Evolutionary conservation across 2,113 vertebrate genomes (phyloP), one percentile per base, ranked within the genome.

Genomic region (Ophiodon elongatus): DNA sequence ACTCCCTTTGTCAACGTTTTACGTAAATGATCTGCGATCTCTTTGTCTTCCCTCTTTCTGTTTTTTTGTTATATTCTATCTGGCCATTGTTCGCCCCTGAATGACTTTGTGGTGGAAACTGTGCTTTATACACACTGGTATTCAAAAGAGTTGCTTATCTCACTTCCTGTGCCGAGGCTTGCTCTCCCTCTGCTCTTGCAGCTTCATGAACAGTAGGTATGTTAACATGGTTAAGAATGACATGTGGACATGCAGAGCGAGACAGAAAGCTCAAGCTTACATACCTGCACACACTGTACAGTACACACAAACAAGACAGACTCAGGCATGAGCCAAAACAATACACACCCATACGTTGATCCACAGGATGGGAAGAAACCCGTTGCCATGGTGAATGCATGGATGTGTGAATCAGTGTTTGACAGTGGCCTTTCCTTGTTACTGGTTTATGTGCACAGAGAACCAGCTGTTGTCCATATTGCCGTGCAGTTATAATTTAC

Each of bases 351-450:
- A 73, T 76, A 39, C 29, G 64, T 62, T 66, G 33, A 65, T 37
- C 63, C 71, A 14, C 63, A 35, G 59, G 70, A 27, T 69, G 69
- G 21, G 47, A 57, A 33, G 81, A 77, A 59, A 84, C 83, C 50
- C 84, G 91, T 94, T 94, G 80, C 89, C 89, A 93, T 91, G 85
- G 93, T 72, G 66, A 91, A 85, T 41, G 27, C 73, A 68, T 67
- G 79, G 60, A 68, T 62, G 79, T 81, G 59, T 77, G 69, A 67
- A 63, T 72, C 78, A 43, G 11, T 60, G 41, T 41, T 78, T 76
- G 80, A 74, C 31, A 50, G 52, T 77, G 82, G 66, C 70, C 73
- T 89, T 84, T 88, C 74, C 66, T 70, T 59, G 6, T 63, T 79
- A 67, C 43, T 62, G 27, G 64, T 84, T 77, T 23, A 54, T 23